Evolutionary conservation across 1,140 invertebrate genomes (phyloP).

Genomic region (Anoplophora glabripennis): DNA sequence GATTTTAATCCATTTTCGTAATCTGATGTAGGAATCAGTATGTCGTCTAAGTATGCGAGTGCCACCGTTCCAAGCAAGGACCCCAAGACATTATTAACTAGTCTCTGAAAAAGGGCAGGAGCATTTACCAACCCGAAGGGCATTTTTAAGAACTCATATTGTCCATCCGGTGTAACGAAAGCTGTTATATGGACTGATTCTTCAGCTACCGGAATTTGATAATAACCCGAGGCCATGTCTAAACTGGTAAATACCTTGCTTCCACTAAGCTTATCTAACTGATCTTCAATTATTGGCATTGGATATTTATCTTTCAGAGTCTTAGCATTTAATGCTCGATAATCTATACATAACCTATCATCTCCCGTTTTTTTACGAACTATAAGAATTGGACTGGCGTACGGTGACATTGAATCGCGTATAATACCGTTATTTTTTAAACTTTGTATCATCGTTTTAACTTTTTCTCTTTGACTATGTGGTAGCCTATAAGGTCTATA

Average conservation of each 20-base stretch:
- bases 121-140: slow-evolving; percentile 31
- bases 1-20: not conserved
- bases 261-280: not conserved
- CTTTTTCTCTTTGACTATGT: too few relatives aligned
- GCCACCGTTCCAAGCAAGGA: not conserved
- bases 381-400: too few relatives aligned
- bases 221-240: not conserved
- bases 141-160: slow-evolving; percentile 31
- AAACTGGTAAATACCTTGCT: not conserved
- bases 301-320: slow-evolving; percentile 26
- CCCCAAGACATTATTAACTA: slow-evolving; percentile 9
- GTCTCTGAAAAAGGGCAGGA: slow-evolving; percentile 1
- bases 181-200: slow-evolving; percentile 25
- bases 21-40: not conserved
- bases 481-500: too few relatives aligned
- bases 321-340: slow-evolving; percentile 30
- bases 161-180: slow-evolving; percentile 32
- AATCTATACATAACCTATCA: slow-evolving; percentile 35
- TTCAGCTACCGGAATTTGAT: slow-evolving; percentile 37
- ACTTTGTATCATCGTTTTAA: too few relatives aligned
- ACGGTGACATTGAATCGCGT: too few relatives aligned
- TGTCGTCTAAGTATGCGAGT: slow-evolving; percentile 9
- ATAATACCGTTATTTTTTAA: too few relatives aligned
- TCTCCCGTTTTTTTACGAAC: too few relatives aligned
- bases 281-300: not conserved